phyloP scores from a whole-genome alignment of 2,113 vertebrate species.

The Callaeas wilsoni region DNA sequence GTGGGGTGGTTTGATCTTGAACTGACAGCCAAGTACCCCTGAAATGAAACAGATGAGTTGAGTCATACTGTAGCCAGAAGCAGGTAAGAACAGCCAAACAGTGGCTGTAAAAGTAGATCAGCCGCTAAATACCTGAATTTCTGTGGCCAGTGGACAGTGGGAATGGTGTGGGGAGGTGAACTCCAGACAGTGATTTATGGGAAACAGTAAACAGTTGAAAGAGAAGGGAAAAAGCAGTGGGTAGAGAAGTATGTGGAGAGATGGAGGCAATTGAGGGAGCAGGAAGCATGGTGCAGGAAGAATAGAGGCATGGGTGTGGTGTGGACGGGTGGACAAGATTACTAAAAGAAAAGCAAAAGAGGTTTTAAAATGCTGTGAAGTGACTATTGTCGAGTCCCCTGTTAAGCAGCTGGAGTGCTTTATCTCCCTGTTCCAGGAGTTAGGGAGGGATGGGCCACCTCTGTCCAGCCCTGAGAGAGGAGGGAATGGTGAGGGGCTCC shows the following conservation, averaged over 20 bases:
- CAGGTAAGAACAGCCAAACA: not conserved
- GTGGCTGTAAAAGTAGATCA: not conserved
- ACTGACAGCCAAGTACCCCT: not conserved
- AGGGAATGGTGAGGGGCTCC: not conserved
- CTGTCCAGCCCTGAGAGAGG: not conserved
- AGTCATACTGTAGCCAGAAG: not conserved
- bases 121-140: not conserved
- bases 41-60: not conserved
- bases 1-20: not conserved
- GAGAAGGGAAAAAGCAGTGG: not conserved
- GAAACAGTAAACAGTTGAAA: not conserved
- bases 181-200: not conserved
- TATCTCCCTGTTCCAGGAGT: not conserved
- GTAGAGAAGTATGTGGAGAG: not conserved
- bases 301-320: not conserved
- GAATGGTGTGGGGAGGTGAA: not conserved
- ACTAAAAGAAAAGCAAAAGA: not conserved
- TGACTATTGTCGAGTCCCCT: not conserved
- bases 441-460: rapidly evolving
- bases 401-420: not conserved
- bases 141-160: no score
- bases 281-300: not conserved
- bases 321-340: not conserved
- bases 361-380: not conserved
- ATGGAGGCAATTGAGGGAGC: not conserved